Base-by-base conservation (phyloP, 2,888 invertebrate species). In the Drosophila percnosoma region DNA sequence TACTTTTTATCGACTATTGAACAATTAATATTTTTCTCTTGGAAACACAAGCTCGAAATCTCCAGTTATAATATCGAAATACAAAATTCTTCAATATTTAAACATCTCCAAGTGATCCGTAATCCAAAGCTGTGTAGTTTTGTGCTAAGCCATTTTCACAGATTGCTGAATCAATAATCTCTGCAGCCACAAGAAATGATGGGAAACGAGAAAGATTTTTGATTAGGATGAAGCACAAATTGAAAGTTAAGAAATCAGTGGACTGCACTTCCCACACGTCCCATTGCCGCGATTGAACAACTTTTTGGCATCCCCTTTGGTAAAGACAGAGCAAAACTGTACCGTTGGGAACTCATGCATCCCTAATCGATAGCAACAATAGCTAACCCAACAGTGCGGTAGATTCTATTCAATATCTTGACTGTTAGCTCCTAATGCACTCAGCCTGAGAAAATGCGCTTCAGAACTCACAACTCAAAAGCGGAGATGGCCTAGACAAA, bases 361-460 rank as follows among this genome's bases (percentile, higher is more conserved):
- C 63, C 78, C 76, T 85, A 88, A 90, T 86, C 88, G 75, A 77
- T 74, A 73, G 64, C 60, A 69, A 71, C 59, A 82, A 74, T 71
- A 69, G 77, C 63, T 58, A 63, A 36, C 34, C 33, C 42, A 38
- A 55, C 60, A 33, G 65, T 38, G 36, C 51, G 29, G n/a, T 36
- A 31, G 27, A 49, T 33, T n/a, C 40, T 31, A 49, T 40, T 55
- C 73, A 57, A 52, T 34, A 55, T 63, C 59, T 69, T 58, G 40
- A 45, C 58, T 63, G 24, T 38, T 29, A 40, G 18, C 51, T 66
- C 53, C 57, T 80, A 83, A 83, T 83, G 84, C 71, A 89, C 81
- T 86, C 73, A 58, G 63, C 33, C 55, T 21, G 34, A 42, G 60
- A 58, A 51, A 65, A 53, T 53, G 65, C 59, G 70, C 65, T 40